Evolutionary conservation across 1,140 invertebrate species (phyloP), one percentile per base, ranked within the genome.

Genomic region (Centruroides sculpturatus): DNA sequence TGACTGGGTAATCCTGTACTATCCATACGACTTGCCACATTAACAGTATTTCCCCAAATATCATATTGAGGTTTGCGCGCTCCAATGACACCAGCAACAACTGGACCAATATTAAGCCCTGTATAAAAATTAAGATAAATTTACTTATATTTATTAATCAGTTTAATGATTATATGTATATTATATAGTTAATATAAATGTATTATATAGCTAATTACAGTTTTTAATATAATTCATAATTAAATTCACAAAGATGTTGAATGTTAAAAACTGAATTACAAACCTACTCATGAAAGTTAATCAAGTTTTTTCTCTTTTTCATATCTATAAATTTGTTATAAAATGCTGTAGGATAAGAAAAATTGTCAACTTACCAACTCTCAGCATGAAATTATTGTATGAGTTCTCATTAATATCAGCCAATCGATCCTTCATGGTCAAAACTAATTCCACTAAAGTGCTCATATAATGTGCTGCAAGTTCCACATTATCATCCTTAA

Each of bases 1-100:
- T 89, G 85, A 71, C 89, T 88, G 0, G 86, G 85, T 51, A 89
- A 76, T 1, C 87, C 87, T 0, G 87, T 90, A 3, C 85, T 87
- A 70, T 91, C 87, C 87, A 91, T 90, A 5, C 87, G 78, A 70
- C 86, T 90, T 3, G 92, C 92, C 3, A 95, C 86, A 74, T 93
- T 94, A 3, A 96, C 92, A 10, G 91, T 92, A 73, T 95, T 95
- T 3, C 92, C 92, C 91, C 91, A 95, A 68, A 95, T 94, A 71
- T 95, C 92, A 73, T 94, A 96, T 70, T 95, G 92, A 11, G 92
- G 92, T 73, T 95, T 95, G 53, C 88, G 78, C 1, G 90, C 90
- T 13, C 92, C 92, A 64, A 96, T 94, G 0, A 96, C 92, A 13
- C 92, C 92, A 9, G 92, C 91, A 7, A 94, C 90, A 3, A 93